Conservation (phyloP, 2,888 invertebrate species). For the Nemotelus nigrinus region DNA sequence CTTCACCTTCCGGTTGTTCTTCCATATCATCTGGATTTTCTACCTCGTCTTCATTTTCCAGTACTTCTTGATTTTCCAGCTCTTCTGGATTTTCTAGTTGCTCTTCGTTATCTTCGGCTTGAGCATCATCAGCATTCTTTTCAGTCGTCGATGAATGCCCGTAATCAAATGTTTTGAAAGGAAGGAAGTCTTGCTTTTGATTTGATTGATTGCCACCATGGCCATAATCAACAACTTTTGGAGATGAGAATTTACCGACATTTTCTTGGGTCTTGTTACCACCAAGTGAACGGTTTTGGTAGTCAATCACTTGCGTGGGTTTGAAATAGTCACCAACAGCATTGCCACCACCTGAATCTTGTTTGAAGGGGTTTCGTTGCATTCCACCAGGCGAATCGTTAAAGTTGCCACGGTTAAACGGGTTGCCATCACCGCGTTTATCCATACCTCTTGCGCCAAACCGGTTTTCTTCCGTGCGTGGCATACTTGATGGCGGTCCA, state of each 20-base stretch:
- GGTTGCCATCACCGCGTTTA: conserved; percentile 39
- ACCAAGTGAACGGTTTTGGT: conserved; percentile 70
- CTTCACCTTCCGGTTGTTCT: conserved; percentile 47
- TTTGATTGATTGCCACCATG: conserved; percentile 67
- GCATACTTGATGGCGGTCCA: conserved; percentile 1
- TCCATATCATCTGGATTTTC: conserved; percentile 49
- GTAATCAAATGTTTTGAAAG: conserved; percentile 77
- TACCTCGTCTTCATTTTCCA: conserved; percentile 28
- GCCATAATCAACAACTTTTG: conserved; percentile 76
- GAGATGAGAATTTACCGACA: conserved; percentile 66
- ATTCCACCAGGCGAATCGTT: conserved; percentile 35
- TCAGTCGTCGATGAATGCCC: conserved; percentile 67
- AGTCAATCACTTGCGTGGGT: conserved; percentile 75
- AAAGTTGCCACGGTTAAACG: conserved; percentile 39
- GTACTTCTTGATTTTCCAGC: neutral
- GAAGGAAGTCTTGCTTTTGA: conserved; percentile 68
- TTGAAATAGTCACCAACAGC: conserved; percentile 66
- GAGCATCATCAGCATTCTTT: neutral
- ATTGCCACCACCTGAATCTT: conserved; percentile 53
- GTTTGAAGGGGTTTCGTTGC: conserved; percentile 37
- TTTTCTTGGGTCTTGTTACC: conserved; percentile 48
- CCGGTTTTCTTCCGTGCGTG: conserved; percentile 31
- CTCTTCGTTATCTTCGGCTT: neutral
- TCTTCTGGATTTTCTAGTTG: neutral
- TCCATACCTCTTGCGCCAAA: conserved; percentile 44